Evolutionary conservation across 2,888 invertebrate genomes (phyloP), one percentile per base, ranked within the genome.

Genomic region (Caenorhabditis japonica): DNA sequence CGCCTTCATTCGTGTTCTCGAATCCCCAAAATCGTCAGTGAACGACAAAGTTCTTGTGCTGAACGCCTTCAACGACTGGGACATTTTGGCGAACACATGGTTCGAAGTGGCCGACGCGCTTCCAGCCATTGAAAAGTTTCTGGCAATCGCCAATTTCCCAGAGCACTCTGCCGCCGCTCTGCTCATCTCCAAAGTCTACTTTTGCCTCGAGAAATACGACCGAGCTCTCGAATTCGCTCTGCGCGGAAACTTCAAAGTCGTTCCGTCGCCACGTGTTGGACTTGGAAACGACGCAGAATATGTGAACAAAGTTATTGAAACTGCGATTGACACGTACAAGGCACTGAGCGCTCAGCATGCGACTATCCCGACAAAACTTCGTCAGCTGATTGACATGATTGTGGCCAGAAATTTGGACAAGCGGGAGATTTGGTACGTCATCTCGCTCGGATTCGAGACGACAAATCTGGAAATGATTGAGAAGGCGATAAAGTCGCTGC

Each of bases 381-480:
- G 56, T n/a, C 41, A 47, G 2, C 21, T 74, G 17, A 30, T 74
- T 21, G 62, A 61, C 12, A 61, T 43, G 43, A 68, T 74, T 52
- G 74, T 74, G n/a, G 36, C 38, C 2, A 27, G 74, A 52, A 74
- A 74, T 53, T 25, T 74, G 46, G 74, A 49, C 1, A 74, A 69
- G 38, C 13, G 19, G 1, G 74, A 74, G 47, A 44, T 51, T 25
- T 74, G 74, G 43, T 77, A 81, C 86, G 97, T 97, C 4, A 90
- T 99, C 41, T 99, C 99, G 1, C 91, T 99, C 84, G 95, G 97
- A 3, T 90, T 99, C 53, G 99, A 99, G 89, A 97, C 97, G 0
- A 91, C 95, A 47, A 91, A 99, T 60, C 95, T 99, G 93, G 97
- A 99, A 88, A 93, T 97, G 82, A 96, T 99, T 86, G 93, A 95